These are phyloP conservation scores for Seriola dumerili DNA, from an alignment of 2,113 vertebrate genomes.

Conservation along the genomic window DNA sequence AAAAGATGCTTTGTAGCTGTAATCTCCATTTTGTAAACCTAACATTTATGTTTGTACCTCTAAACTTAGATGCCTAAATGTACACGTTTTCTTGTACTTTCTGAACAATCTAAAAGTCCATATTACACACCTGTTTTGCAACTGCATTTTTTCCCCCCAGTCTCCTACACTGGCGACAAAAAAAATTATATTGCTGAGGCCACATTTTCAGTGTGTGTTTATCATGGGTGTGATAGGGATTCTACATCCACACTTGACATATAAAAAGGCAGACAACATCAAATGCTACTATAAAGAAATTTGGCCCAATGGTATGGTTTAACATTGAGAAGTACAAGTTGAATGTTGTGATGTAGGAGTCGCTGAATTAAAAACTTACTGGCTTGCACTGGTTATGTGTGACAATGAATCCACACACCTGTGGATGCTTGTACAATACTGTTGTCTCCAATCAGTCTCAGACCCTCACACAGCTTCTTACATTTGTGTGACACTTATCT, in stretches of 20 bases:
- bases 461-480: conserved; percentile 15
- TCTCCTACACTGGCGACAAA: not conserved
- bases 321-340: not conserved
- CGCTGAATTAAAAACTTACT: not conserved
- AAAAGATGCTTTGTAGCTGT: too few species aligned
- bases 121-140: not conserved
- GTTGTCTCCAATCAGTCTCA: conserved; percentile 1
- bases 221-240: not conserved
- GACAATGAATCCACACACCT: conserved; percentile 36
- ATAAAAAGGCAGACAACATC: not conserved
- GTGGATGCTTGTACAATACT: conserved; percentile 18
- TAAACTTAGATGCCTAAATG: too few species aligned
- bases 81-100: not conserved
- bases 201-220: not conserved
- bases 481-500: conserved; percentile 9
- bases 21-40: not conserved
- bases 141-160: not conserved
- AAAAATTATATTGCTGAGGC: not conserved
- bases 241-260: not conserved
- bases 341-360: not conserved
- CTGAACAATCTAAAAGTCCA: not conserved
- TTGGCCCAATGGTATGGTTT: not conserved
- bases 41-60: too few species aligned
- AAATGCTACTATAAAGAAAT: not conserved
- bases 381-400: conserved; percentile 7